Evolutionary conservation across 2,888 invertebrate genomes (phyloP).

Genomic region (Tyria jacobaeae): DNA sequence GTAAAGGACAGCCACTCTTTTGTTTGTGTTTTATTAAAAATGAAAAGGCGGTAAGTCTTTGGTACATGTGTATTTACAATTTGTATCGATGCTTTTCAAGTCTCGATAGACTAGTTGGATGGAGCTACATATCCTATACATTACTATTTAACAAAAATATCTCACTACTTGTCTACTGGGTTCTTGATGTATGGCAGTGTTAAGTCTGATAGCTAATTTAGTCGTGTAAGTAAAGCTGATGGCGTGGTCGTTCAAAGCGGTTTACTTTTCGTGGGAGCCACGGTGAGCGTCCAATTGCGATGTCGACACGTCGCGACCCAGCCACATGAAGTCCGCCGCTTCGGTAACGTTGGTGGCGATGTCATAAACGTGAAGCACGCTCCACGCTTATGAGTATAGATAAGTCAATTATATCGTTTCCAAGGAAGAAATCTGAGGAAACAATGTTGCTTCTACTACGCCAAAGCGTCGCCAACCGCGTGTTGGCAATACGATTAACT

Average conservation of each 20-base stretch:
- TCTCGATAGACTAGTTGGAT: constrained; percentile 68
- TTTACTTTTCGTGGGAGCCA: constrained; percentile 62
- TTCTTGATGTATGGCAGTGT: constrained; percentile 61
- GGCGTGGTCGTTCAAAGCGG: constrained; percentile 49
- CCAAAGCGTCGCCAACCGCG: constrained; percentile 90
- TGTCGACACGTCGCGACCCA: constrained; percentile 37
- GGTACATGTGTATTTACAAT: constrained; percentile 58
- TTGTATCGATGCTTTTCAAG: constrained; percentile 53
- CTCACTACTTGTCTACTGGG: constrained; percentile 66
- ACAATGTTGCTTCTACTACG: constrained; percentile 89
- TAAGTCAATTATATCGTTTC: constrained; percentile 90
- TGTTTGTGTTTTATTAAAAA: constrained; percentile 28
- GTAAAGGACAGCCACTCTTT: constrained; percentile 50
- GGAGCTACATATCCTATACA: constrained; percentile 52
- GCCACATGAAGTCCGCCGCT: constrained; percentile 68
- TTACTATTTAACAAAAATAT: constrained; percentile 61
- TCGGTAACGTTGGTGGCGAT: constrained; percentile 60
- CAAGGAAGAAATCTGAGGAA: constrained; percentile 91
- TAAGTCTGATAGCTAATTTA: constrained; percentile 57
- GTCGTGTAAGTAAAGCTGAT: constrained; percentile 55
- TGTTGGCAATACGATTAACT: constrained; percentile 90
- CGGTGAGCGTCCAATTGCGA: constrained; percentile 59
- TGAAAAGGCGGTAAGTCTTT: constrained; percentile 50
- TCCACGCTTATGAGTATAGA: constrained; percentile 85
- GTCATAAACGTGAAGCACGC: constrained; percentile 78